phyloP scores from a whole-genome alignment of 2,797 vertebrate species.

The Falco naumanni region DNA sequence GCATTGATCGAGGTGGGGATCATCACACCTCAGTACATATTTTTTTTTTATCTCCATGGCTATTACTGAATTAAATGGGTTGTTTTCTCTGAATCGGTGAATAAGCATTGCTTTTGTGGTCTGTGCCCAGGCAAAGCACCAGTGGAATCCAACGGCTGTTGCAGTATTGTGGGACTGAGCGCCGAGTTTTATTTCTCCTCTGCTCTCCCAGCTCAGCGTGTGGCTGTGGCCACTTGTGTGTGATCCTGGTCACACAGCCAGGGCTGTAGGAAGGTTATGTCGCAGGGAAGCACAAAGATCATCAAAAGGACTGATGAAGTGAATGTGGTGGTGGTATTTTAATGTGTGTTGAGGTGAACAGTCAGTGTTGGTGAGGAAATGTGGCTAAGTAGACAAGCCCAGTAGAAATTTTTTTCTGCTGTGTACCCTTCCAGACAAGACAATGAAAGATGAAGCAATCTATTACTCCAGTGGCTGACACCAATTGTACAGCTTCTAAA shows the following conservation, averaged over 20 bases:
- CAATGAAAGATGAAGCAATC: background rate
- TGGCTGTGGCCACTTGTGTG: accelerated
- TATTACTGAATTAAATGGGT: background rate
- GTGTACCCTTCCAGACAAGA: background rate
- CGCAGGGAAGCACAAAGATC: background rate
- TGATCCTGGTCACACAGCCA: too few relatives aligned
- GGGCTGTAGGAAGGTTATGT: background rate
- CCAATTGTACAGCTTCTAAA: background rate
- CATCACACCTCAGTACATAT: accelerated
- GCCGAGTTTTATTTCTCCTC: background rate
- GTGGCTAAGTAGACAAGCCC: background rate
- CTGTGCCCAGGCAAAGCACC: background rate
- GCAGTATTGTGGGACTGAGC: accelerated
- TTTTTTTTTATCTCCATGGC: background rate
- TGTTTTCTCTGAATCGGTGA: background rate
- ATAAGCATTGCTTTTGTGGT: background rate
- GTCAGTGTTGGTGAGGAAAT: background rate
- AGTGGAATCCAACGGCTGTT: background rate
- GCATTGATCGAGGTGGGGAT: background rate
- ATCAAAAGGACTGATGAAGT: background rate
- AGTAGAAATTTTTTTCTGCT: background rate
- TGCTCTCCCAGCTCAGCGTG: accelerated
- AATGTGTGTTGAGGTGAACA: background rate
- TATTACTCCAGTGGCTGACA: background rate
- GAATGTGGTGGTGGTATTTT: background rate